Conservation (phyloP, 2,797 vertebrate species). For the Chloroceryle inda region DNA sequence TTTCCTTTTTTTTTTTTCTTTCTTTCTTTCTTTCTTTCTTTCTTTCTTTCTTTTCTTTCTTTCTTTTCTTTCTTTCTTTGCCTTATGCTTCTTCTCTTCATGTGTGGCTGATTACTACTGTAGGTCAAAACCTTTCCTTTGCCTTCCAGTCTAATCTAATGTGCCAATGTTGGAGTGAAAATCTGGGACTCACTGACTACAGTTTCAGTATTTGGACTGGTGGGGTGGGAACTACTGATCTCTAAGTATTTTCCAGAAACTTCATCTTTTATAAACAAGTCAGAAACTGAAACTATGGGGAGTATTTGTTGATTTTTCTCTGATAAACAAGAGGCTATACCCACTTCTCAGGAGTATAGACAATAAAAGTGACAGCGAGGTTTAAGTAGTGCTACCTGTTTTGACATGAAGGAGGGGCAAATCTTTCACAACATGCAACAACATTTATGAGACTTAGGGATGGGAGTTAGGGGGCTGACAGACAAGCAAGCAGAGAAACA, state of each 20-base stretch:
- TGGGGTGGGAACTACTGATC: neutral
- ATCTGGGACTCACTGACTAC: neutral
- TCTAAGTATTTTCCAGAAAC: neutral
- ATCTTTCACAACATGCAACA: neutral
- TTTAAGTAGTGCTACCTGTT: neutral
- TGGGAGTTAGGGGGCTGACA: rapidly evolving
- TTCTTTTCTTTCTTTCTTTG: neutral
- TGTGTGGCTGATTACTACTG: neutral
- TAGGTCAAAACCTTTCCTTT: neutral
- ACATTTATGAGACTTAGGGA: neutral
- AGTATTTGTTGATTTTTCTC: neutral
- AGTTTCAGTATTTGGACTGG: neutral
- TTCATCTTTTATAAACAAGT: neutral
- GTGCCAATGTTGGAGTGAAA: neutral
- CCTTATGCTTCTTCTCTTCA: neutral
- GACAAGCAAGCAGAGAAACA: neutral
- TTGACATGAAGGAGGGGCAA: neutral
- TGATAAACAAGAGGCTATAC: neutral
- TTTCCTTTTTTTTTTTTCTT: too few relatives aligned
- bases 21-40: too few relatives aligned
- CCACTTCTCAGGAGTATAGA: rapidly evolving
- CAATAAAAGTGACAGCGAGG: neutral
- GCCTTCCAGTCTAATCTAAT: neutral
- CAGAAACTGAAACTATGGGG: neutral
- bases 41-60: too few relatives aligned